These are phyloP conservation scores for Eueremaeus valkanovi DNA, from an alignment of 2,888 invertebrate species.

Conservation along the genomic window DNA sequence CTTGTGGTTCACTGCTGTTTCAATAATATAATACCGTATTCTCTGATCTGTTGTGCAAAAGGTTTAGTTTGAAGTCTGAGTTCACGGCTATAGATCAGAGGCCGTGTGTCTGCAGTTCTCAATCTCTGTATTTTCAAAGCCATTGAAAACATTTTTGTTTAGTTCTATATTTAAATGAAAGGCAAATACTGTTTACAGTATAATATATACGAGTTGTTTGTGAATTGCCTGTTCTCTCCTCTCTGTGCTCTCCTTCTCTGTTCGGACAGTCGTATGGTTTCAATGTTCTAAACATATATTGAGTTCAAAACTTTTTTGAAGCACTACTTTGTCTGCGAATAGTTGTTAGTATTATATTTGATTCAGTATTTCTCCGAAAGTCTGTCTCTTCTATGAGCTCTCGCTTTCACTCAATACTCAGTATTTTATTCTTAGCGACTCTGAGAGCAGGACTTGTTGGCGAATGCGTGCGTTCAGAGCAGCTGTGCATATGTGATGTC, in stretches of 20 bases:
- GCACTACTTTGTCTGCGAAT: constrained; percentile 1
- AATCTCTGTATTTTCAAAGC: constrained; percentile 2
- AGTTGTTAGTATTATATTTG: constrained; percentile 8
- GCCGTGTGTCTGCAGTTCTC: background rate
- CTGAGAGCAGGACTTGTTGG: background rate
- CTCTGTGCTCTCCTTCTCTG: background rate
- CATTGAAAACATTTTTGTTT: background rate
- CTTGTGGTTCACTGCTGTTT: background rate
- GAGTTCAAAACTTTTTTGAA: background rate
- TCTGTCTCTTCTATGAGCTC: background rate
- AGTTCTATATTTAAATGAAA: background rate
- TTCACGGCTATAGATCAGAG: background rate
- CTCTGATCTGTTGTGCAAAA: too few species aligned
- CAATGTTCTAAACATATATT: background rate
- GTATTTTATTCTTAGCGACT: constrained; percentile 4
- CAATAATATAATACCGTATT: background rate
- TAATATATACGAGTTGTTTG: background rate
- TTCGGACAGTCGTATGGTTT: constrained; percentile 26
- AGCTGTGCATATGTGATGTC: constrained; percentile 3
- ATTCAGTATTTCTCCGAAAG: background rate
- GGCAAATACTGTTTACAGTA: too few species aligned
- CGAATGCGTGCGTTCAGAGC: constrained; percentile 24
- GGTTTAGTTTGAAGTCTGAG: background rate
- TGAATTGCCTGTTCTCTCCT: background rate
- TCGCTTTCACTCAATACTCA: background rate